Evolutionary conservation across 2,797 vertebrate species (phyloP).

Genomic region (Darevskia mixta): DNA sequence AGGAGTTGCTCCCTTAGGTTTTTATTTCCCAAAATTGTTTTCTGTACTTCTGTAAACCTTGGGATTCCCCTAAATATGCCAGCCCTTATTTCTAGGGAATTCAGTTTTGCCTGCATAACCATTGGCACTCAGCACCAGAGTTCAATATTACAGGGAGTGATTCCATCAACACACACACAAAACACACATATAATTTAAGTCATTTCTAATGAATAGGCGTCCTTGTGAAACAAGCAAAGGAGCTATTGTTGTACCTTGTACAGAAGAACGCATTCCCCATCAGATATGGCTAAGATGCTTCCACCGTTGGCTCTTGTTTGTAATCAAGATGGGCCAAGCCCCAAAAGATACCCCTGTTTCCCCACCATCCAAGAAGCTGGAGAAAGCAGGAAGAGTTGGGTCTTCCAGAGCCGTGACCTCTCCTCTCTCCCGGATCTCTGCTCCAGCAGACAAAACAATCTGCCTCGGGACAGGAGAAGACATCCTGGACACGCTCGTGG

Average conservation of each 20-base stretch:
- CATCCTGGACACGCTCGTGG: not conserved
- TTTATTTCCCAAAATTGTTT: no score
- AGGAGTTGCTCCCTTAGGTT: not conserved
- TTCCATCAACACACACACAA: not conserved
- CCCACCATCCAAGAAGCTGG: not conserved
- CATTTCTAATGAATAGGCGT: not conserved
- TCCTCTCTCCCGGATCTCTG: not conserved
- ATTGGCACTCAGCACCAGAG: no score
- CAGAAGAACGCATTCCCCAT: conserved; percentile 35
- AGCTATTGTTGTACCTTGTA: not conserved
- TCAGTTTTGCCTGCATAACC: not conserved
- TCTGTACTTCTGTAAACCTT: not conserved
- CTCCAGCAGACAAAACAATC: no score
- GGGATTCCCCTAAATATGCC: not conserved
- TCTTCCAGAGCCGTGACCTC: no score
- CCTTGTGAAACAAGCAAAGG: not conserved
- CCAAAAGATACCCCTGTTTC: not conserved
- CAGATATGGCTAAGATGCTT: not conserved
- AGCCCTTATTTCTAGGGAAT: no score
- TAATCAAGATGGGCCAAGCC: not conserved
- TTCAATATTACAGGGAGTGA: not conserved
- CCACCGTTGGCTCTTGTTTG: not conserved
- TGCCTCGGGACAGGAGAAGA: not conserved
- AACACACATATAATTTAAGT: not conserved
- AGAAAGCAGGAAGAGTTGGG: not conserved